Base-by-base conservation (phyloP, 1,140 invertebrate species). In the Apis dorsata region DNA sequence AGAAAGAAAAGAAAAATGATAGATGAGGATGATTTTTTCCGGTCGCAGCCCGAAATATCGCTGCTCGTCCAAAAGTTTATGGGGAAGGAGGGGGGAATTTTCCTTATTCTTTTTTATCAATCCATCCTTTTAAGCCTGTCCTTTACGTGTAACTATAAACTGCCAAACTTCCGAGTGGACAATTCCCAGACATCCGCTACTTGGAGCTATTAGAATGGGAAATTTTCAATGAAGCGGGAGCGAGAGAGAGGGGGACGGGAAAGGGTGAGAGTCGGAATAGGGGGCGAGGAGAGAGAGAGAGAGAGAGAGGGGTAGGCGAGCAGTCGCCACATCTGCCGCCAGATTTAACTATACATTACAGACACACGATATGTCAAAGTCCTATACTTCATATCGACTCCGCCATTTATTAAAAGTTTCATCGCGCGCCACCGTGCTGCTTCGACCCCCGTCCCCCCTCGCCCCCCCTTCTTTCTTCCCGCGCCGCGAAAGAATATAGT, bases 321-420 rank as follows among this genome's bases (percentile, higher is more conserved):
- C 87, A 90, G 90, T 83, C 83, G 92, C 90, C 92, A 93, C 93
- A 94, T 94, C 93, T 94, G 93, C 92, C 89, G 91, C 93, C 93
- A 94, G 93, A 94, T 94, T 94, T 93, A 94, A 94, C 93, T 94
- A 94, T 94, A 94, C 93, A 94, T 94, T 94, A 94, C 93, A 94
- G 93, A 94, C 93, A 93, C 92, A 92, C 93, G 93, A 94, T 94
- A 94, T 94, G 93, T 94, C 93, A 94, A 94, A 94, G 93, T 94
- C 93, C 93, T 93, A 94, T 94, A 94, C 93, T 94, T 94, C 93
- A 94, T 94, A 94, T 94, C 93, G 93, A 94, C 93, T 94, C 90
- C 87, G 92, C 93, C 93, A 94, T 94, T 94, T 94, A 94, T 94
- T 94, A 94, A 94, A 94, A 94, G 93, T 94, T 94, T 94, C 93